phyloP scores from a whole-genome alignment of 1,140 invertebrate species.

The Hyphantria cunea region DNA sequence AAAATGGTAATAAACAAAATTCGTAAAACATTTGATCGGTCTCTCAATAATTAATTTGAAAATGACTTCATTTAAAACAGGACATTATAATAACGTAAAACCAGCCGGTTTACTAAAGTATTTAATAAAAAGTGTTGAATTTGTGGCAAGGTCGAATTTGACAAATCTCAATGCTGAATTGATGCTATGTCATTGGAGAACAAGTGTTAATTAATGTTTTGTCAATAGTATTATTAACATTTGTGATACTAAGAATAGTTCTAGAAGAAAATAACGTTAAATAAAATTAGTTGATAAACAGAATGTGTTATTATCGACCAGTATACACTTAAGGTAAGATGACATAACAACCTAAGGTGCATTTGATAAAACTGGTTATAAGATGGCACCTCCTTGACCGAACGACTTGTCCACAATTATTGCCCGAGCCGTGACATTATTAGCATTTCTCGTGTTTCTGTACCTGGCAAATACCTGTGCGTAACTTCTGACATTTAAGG shows the following conservation, averaged over 20 bases:
- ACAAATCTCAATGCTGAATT: no score
- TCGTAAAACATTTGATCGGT: conserved; percentile 20
- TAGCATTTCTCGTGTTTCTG: conserved; percentile 43
- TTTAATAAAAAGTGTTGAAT: conserved; percentile 6
- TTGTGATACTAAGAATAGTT: background rate
- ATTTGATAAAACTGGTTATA: conserved; percentile 49
- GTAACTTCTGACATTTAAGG: conserved; percentile 35
- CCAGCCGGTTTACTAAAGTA: conserved; percentile 9
- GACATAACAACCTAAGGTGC: conserved; percentile 45
- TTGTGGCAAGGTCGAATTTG: conserved; percentile 3
- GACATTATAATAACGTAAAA: conserved; percentile 19
- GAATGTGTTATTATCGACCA: background rate
- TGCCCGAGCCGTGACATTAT: conserved; percentile 64
- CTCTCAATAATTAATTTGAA: conserved; percentile 15
- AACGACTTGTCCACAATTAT: conserved; percentile 50
- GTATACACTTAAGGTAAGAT: conserved; percentile 21
- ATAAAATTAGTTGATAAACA: background rate
- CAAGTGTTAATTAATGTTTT: no score
- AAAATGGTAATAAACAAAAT: conserved; percentile 19
- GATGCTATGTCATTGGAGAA: no score
- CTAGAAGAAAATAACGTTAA: no score
- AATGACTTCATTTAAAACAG: conserved; percentile 24
- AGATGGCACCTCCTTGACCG: conserved; percentile 69
- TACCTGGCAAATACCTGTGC: conserved; percentile 33
- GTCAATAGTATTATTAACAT: background rate